Base-by-base conservation (phyloP, 2,797 vertebrate genomes). In the Clarias pachynema region DNA sequence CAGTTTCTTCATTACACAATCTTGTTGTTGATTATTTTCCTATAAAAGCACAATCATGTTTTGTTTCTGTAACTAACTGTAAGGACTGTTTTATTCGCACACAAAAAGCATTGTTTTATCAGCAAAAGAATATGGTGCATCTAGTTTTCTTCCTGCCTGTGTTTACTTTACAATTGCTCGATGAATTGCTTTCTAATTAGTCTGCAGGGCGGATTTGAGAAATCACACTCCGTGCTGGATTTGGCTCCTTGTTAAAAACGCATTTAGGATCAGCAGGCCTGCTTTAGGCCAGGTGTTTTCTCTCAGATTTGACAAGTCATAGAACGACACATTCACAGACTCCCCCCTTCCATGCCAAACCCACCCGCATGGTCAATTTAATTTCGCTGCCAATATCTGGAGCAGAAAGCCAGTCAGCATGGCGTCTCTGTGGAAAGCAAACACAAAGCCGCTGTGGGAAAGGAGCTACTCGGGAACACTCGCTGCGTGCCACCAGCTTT, bases 151-250 rank as follows among this genome's bases (percentile, higher is more conserved):
- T 81, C 29, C 57, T 16, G 22, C 18, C 24, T 85, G 66, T 70
- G 66, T 84, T 82, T 83, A 65, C 31, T 65, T 77, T 86, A n/a
- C 70, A 85, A 86, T 82, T 84, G 73, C 26, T 40, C 20, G 20
- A 79, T 86, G 83, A 86, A 89, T 84, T 79, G 78, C 73, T 79
- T 82, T 80, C n/a, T 69, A 86, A 85, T 88, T 82, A 86, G 82
- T 87, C 73, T 22, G 60, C 65, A 74, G 81, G 62, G 68, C 20
- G 31, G 59, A 68, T 86, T 59, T 84, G 81, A 84, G 68, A 85
- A 87, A 77, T 80, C 37, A n/a, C 69, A 37, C 57, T 68, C 59
- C 29, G 75, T 53, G 12, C 37, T 79, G n/a, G 16, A 40, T 66
- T 74, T 81, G 62, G 65, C 81, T 70, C 15, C 60, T 63, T 34